These are phyloP conservation scores for Sebastes umbrosus DNA, from an alignment of 2,797 vertebrate genomes.

Conservation along the genomic window DNA sequence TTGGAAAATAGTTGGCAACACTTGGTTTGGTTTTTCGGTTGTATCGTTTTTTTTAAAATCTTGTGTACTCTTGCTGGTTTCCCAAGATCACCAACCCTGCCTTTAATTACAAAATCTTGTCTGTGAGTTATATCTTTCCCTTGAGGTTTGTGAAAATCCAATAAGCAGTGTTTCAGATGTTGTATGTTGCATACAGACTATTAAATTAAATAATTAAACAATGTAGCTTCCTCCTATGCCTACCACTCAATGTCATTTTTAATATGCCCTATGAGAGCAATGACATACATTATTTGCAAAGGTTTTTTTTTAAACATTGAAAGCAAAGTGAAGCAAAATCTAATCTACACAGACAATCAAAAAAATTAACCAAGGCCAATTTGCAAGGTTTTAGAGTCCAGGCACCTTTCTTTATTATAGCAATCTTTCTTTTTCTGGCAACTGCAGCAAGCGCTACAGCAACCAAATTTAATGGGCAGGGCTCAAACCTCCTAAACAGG, in stretches of 20 bases:
- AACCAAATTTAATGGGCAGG: neutral
- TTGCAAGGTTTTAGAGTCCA: neutral
- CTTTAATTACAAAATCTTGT: neutral
- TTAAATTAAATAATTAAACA: neutral
- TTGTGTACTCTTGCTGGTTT: neutral
- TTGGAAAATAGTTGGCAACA: neutral
- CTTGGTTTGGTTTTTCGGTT: neutral
- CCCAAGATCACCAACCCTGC: neutral
- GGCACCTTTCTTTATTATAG: neutral
- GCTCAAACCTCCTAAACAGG: neutral
- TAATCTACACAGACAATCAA: too few species aligned
- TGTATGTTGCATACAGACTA: neutral
- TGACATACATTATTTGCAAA: neutral
- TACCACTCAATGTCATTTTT: neutral
- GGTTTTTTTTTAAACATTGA: neutral
- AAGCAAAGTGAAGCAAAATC: neutral
- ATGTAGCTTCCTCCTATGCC: neutral
- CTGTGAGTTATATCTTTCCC: neutral
- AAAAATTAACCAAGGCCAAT: neutral
- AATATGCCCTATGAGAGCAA: neutral
- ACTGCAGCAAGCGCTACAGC: neutral
- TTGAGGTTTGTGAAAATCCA: neutral
- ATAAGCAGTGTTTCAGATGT: neutral
- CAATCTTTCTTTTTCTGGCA: neutral
- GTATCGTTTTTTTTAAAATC: neutral